A percentile compares a stretch with the other conserved stretches of the same genome.
Evolutionary conservation across 2,888 invertebrate species (phyloP).

Genomic region (Athrips mouffetella): DNA sequence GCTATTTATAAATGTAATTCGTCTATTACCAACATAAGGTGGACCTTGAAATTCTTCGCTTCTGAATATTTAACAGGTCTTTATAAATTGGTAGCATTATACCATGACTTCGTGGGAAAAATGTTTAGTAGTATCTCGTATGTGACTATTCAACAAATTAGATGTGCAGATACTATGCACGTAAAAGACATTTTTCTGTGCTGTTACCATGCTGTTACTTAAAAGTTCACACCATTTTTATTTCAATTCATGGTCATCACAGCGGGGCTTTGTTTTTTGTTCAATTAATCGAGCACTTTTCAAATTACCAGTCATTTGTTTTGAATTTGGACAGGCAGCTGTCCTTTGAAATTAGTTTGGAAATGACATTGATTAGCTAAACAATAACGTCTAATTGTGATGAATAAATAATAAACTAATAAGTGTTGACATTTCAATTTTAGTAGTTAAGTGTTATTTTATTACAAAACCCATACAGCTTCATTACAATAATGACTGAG

Average conservation of each 20-base stretch:
- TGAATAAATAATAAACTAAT: neutral
- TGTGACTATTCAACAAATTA: slow-evolving; percentile 3
- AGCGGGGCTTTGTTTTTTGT: slow-evolving; percentile 4
- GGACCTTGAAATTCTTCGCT: slow-evolving; percentile 1
- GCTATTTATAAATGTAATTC: slow-evolving; percentile 44
- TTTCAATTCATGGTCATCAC: slow-evolving; percentile 6
- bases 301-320: neutral
- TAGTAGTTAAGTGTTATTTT: no score
- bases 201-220: neutral
- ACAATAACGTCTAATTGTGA: neutral
- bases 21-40: slow-evolving; percentile 6
- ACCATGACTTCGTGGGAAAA: slow-evolving; percentile 11
- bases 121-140: slow-evolving; percentile 5
- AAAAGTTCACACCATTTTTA: slow-evolving; percentile 9
- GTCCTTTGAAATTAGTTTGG: no score
- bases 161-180: neutral
- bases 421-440: neutral
- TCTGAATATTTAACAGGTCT: neutral
- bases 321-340: no score
- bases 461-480: no score
- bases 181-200: neutral
- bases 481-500: no score
- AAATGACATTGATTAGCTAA: neutral
- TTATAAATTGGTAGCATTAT: slow-evolving; percentile 8
- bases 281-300: neutral